phyloP scores from a whole-genome alignment of 30 jellyfish, hydroid and myxozoan species.

The Hydra vulgaris region DNA sequence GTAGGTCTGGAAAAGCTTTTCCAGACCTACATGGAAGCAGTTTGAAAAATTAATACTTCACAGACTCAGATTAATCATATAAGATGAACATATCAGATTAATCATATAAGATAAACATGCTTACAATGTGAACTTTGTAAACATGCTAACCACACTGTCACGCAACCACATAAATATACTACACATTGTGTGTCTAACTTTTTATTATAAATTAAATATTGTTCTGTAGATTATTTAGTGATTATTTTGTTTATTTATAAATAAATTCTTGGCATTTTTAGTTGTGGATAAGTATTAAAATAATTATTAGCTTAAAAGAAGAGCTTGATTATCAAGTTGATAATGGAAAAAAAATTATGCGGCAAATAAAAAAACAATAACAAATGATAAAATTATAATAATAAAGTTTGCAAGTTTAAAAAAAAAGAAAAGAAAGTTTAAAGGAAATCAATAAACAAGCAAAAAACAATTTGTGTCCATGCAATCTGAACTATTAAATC shows the following conservation, averaged over 20 bases:
- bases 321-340: no score
- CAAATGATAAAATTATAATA: background rate
- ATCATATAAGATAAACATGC: no score
- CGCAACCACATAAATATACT: background rate
- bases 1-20: background rate
- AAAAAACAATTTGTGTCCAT: background rate
- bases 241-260: no score
- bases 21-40: background rate
- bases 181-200: background rate
- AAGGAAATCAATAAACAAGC: background rate
- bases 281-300: background rate
- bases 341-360: background rate
- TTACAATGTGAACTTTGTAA: no score
- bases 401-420: background rate
- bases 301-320: background rate
- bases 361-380: background rate
- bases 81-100: no score
- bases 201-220: no score
- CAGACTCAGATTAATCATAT: no score
- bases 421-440: background rate
- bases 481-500: background rate
- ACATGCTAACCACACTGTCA: no score
- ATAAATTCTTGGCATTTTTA: no score
- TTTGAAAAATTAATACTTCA: no score
- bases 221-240: background rate